Base-by-base conservation (phyloP, 1,140 invertebrate species). In the Neodiprion fabricii region DNA sequence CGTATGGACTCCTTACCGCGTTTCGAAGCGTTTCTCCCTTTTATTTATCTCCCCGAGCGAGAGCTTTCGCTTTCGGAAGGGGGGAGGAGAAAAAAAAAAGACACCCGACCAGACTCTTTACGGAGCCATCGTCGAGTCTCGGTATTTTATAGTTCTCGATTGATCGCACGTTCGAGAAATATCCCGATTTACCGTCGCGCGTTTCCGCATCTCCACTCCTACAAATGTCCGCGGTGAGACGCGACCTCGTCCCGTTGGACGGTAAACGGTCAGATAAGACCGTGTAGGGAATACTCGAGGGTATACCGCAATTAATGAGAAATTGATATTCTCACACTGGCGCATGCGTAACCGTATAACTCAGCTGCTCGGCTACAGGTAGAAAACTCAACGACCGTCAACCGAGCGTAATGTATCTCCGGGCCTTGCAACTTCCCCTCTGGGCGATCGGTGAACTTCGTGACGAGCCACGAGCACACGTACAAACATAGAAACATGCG, bases 1-100 rank as follows among this genome's bases (percentile, higher is more conserved):
- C 68, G 73, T 74, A 74, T 71, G 73, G 73, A 53, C 73, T 71
- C 48, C 70, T 74, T 74, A 48, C 70, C 50, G 21, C 12, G 17
- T 21, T 21, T 21, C 17, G 48, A 7, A 14, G 50, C 69, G 21
- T 53, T 17, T 23, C n/a, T 71, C 12, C 5, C 14, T 28, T 75
- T 75, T 76, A 76, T 76, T 76, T 76, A 76, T 76, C 17, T 40
- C 28, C 5, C 28, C 2, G 5, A 40, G 28, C 28, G 28, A 40
- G 28, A 40, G 28, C 28, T 40, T 40, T 40, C 28, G 28, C 28
- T 40, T 40, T 40, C 28, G 28, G 28, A 40, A 21, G 17, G 17
- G 17, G 17, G 17, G 17, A 1, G 17, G 17, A 17, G 17, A 17
- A 21, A 21, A 21, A 17, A 21, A 21, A 40, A 40, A 40, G 1